Conservation (phyloP, 2,888 invertebrate genomes). For the Proisotoma minuta region DNA sequence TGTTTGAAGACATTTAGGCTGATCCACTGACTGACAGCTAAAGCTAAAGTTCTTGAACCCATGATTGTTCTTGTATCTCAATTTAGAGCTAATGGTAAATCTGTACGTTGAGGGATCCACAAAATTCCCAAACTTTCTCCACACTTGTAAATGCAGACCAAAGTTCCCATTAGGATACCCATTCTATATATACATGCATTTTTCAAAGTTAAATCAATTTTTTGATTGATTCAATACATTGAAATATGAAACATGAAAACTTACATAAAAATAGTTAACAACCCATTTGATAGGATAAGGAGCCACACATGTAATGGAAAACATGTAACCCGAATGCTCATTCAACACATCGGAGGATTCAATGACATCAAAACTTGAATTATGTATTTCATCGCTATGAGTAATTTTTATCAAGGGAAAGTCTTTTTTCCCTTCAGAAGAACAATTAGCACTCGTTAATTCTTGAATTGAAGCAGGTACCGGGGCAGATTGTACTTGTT, state of each 20-base stretch:
- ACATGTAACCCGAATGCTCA: conserved; percentile 15
- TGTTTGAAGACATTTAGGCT: conserved; percentile 17
- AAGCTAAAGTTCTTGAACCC: conserved; percentile 26
- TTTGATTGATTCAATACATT: too few species aligned
- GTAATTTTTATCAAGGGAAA: conserved; percentile 19
- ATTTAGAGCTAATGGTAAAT: conserved; percentile 22
- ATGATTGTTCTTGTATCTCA: conserved; percentile 18
- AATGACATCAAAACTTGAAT: conserved; percentile 16
- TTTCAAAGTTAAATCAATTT: too few species aligned
- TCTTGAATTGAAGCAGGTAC: not conserved
- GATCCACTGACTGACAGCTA: conserved; percentile 25
- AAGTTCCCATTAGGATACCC: not conserved
- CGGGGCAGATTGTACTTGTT: not conserved
- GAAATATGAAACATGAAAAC: not conserved
- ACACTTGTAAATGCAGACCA: conserved; percentile 21
- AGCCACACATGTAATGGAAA: conserved; percentile 25
- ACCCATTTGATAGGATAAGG: conserved; percentile 30
- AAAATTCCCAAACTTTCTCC: conserved; percentile 21
- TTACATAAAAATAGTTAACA: conserved; percentile 8
- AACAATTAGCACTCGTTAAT: conserved; percentile 11
- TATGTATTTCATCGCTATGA: conserved; percentile 14
- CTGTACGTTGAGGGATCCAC: conserved; percentile 21
- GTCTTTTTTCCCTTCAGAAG: conserved; percentile 9
- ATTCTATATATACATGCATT: not conserved
- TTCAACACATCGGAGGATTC: conserved; percentile 10